Base-by-base conservation (phyloP, 2,888 invertebrate genomes). In the Agrochola macilenta region DNA sequence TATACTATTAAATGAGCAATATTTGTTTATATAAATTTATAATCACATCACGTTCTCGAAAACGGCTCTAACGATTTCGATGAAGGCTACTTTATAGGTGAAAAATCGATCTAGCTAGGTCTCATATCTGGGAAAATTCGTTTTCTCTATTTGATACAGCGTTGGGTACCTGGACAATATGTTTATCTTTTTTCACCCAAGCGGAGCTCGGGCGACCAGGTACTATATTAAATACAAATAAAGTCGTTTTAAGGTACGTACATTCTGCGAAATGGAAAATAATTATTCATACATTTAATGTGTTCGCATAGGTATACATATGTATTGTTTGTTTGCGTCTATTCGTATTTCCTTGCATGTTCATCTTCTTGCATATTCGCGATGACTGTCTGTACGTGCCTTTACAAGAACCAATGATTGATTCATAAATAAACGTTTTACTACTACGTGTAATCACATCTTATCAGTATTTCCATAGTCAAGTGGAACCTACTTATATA, bases 331-430 rank as follows among this genome's bases (percentile, higher is more conserved):
- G 8, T 72, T 52, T 35, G 39, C 39, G 2, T 26, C 8, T 23
- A 69, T 69, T 52, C 23, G 9, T 4, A 39, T 39, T 72, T 52
- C 49, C n/a, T n/a, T n/a, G n/a, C n/a, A n/a, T n/a, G 5, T 63
- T 54, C 23, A 52, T 46, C 17, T 57, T 58, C 20, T 52, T 49
- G 17, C 17, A 46, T 30, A 35, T 46, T 43, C 57, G 23, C n/a
- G 5, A 20, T 39, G 60, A 63, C 4, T 64, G 30, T 52, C 4
- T 65, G 39, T 52, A 69, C 26, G n/a, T 30, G 20, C 58, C 69
- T 77, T 70, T 66, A 81, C 49, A 68, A 52, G 52, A 78, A 64
- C 4, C 54, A 69, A 72, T 74, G 79, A 82, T 85, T 64, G 76
- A 85, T 85, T 64, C 52, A 63, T 63, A 54, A 68, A 72, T 64